These are phyloP conservation scores for Nomada ferruginata DNA, from an alignment of 2,888 invertebrate genomes.

Conservation along the genomic window DNA sequence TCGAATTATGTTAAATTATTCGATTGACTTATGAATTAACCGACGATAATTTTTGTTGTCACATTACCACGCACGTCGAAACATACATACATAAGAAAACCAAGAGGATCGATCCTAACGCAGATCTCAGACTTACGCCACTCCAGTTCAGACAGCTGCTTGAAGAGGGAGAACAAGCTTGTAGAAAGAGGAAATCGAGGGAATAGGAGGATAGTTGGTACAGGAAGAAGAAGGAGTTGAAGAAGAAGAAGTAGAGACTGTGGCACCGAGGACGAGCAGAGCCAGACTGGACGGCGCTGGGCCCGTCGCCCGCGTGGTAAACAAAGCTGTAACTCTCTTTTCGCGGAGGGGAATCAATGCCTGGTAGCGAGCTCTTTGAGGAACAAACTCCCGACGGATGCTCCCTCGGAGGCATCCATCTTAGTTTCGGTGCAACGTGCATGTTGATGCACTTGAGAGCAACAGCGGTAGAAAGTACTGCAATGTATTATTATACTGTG, in stretches of 20 bases:
- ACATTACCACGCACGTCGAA: slow-evolving; percentile 46
- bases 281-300: slow-evolving; percentile 84
- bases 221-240: slow-evolving; percentile 49
- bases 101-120: slow-evolving; percentile 63
- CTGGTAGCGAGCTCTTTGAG: slow-evolving; percentile 62
- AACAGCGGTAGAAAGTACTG: neutral
- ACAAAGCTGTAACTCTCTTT: slow-evolving; percentile 84
- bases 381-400: slow-evolving; percentile 72
- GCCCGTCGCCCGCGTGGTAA: slow-evolving; percentile 81
- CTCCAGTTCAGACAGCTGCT: slow-evolving; percentile 42
- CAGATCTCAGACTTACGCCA: slow-evolving; percentile 52
- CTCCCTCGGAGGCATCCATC: slow-evolving; percentile 70
- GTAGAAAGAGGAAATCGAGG: slow-evolving; percentile 23
- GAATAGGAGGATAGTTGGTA: neutral
- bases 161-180: slow-evolving; percentile 12
- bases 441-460: slow-evolving; percentile 74
- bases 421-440: slow-evolving; percentile 74
- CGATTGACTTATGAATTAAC: too few relatives aligned
- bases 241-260: slow-evolving; percentile 58
- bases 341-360: slow-evolving; percentile 83
- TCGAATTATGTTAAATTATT: too few relatives aligned
- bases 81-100: slow-evolving; percentile 50
- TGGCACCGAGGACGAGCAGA: slow-evolving; percentile 66
- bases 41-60: neutral
- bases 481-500: too few relatives aligned